Base-by-base conservation (phyloP, 2,113 vertebrate species). In the Gnathonemus echidnorhynchus region DNA sequence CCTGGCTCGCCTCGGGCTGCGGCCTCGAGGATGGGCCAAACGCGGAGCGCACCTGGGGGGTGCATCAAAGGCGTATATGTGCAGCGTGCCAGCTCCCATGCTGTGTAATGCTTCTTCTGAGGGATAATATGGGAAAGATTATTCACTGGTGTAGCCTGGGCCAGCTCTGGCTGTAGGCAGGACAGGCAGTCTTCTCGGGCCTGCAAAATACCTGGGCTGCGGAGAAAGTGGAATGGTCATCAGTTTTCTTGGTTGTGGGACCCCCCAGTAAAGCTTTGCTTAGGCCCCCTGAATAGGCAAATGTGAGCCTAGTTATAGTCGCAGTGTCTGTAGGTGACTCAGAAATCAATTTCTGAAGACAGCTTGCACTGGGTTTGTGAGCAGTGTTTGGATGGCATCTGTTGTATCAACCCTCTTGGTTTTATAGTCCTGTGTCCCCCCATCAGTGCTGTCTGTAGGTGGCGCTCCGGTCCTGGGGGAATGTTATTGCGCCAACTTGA, bases 41-140 rank as follows among this genome's bases (percentile, higher is more conserved):
- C 7, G 19, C 42, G 56, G 89, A n/a, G 52, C 8, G 9, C 5
- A 24, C 80, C 58, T 39, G 86, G 87, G 86, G 86, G 87, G 87
- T 70, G 56, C 88, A 88, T 89, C 89, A 80, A 53, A 88, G 77
- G 13, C 39, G n/a, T 56, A 11, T 89, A 62, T 50, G 88, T 90
- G 24, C 70, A 2, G 74, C 5, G 6, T 10, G 10, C 27, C 27
- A 70, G n/a, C 1, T 13, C 62, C 27, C 62, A 19, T 42, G 74
- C 35, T 42, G 74, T 80, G 39, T 42, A 42, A 42, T 17, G 17
- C 15, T 80, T 42, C 31, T 21, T 19, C 17, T 35, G 74, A 42
- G 74, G 35, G 1, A 80, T 39, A 80, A 80, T 39, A 80, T 13
- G 11, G 74, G 5, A 19, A 19, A 6, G 74, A 80, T 80, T 42